phyloP scores from a whole-genome alignment of 1,140 invertebrate genomes.

The Apis laboriosa region DNA sequence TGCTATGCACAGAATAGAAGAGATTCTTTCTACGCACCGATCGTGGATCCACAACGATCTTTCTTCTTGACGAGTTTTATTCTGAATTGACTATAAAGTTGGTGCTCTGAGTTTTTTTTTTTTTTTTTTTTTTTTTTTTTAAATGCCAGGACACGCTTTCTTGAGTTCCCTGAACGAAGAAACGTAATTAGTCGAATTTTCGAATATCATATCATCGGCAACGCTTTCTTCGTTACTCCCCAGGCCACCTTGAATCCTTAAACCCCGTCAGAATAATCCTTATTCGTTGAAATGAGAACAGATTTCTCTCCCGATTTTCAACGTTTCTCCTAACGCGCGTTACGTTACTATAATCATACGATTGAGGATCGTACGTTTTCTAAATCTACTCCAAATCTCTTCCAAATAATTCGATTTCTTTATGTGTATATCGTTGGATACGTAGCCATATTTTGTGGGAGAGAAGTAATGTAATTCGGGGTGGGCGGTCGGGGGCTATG shows the following conservation, averaged over 20 bases:
- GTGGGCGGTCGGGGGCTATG: conserved; percentile 80
- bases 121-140: background rate
- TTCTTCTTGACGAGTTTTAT: conserved; percentile 19
- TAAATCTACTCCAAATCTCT: background rate
- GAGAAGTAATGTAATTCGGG: conserved; percentile 78
- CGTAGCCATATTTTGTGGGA: conserved; percentile 78
- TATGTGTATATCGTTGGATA: conserved; percentile 78
- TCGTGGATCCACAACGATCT: conserved; percentile 7
- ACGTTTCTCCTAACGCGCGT: background rate
- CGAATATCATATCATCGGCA: background rate
- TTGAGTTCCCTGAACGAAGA: conserved; percentile 4
- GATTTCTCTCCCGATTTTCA: background rate
- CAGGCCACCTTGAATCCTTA: conserved; percentile 2
- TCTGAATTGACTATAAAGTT: conserved; percentile 61
- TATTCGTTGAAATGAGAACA: background rate
- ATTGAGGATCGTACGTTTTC: background rate
- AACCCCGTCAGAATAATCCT: background rate
- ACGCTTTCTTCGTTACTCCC: background rate
- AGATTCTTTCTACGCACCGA: conserved; percentile 34
- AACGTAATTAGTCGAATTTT: background rate
- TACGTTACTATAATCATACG: background rate
- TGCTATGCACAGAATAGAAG: conserved; percentile 51
- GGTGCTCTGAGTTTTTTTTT: conserved; percentile 37
- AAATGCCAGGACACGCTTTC: conserved; percentile 29
- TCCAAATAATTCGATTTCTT: conserved; percentile 11